Evolutionary conservation across 2,113 vertebrate genomes (phyloP).

Genomic region (Trematocara marginatum): DNA sequence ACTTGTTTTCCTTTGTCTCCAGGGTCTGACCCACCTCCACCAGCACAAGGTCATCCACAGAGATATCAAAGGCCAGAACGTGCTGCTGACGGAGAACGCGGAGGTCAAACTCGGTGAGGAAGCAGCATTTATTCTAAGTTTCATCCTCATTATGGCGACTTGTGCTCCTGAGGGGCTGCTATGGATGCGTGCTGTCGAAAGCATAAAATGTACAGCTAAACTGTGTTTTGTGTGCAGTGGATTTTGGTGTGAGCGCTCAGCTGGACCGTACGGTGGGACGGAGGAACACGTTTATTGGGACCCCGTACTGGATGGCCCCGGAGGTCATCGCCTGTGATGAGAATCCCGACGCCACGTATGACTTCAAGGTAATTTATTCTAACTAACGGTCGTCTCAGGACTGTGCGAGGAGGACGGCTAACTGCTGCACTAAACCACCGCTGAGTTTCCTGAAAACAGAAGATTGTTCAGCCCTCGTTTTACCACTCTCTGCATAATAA

Average conservation of each 20-base stretch:
- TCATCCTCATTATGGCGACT: background rate
- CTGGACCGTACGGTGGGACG: slow-evolving; percentile 94
- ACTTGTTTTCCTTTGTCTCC: background rate
- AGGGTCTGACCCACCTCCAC: slow-evolving; percentile 98
- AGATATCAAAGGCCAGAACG: slow-evolving; percentile 98
- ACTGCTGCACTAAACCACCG: too few relatives aligned
- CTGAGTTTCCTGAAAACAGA: background rate
- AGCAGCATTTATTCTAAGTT: background rate
- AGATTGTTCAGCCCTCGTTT: background rate
- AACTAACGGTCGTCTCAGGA: fast-evolving
- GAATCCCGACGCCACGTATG: slow-evolving; percentile 97
- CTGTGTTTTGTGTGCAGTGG: slow-evolving; percentile 71
- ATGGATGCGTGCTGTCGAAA: background rate
- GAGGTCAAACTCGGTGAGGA: slow-evolving; percentile 95
- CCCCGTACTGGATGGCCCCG: slow-evolving; percentile 98
- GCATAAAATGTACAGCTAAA: fast-evolving
- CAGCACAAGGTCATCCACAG: slow-evolving; percentile 99
- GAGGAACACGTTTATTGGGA: slow-evolving; percentile 97
- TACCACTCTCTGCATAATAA: background rate
- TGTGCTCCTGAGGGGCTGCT: background rate
- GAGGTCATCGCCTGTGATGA: slow-evolving; percentile 98
- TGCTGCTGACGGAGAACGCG: slow-evolving; percentile 94
- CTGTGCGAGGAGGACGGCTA: background rate
- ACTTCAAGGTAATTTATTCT: slow-evolving; percentile 86
- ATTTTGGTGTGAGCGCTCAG: slow-evolving; percentile 96